Percentiles rank a stretch among this genome's conserved stretches.
These are phyloP conservation scores for Sicus ferrugineus DNA, from an alignment of 2,888 invertebrate species.

Conservation along the genomic window DNA sequence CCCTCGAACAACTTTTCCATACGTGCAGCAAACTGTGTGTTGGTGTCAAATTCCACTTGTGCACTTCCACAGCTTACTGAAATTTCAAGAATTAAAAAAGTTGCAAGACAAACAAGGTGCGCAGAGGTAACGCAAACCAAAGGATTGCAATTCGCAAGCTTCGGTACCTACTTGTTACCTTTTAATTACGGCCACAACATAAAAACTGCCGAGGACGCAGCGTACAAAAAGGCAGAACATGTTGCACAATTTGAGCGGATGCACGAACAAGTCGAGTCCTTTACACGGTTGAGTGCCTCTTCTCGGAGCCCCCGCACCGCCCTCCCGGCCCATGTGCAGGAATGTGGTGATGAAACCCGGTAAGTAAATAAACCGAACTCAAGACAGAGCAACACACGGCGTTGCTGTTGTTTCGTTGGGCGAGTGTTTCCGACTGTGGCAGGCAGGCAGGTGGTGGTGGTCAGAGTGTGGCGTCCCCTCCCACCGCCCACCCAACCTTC, in stretches of 20 bases:
- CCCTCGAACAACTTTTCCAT: too few species aligned
- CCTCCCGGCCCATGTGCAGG: neutral
- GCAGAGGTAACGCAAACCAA: neutral
- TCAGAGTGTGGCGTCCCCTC: slow-evolving; percentile 5
- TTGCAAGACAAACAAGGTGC: neutral
- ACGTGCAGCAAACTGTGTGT: too few species aligned
- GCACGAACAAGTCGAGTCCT: neutral
- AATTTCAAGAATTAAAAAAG: neutral
- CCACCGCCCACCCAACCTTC: neutral
- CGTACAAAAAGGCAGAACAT: slow-evolving; percentile 7
- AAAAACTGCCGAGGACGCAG: neutral
- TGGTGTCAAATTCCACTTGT: too few species aligned
- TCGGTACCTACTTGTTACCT: slow-evolving; percentile 19
- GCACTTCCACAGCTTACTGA: too few species aligned
- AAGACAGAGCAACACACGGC: neutral
- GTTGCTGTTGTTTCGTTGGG: neutral
- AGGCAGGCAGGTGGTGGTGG: too few species aligned
- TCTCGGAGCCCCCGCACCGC: neutral
- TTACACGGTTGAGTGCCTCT: neutral
- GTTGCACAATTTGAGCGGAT: slow-evolving; percentile 3
- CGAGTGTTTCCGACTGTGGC: neutral
- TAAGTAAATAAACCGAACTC: slow-evolving; percentile 21
- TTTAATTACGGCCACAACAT: slow-evolving; percentile 18
- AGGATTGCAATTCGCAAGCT: slow-evolving; percentile 8
- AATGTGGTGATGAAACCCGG: slow-evolving; percentile 12